Evolutionary conservation across 2,113 vertebrate species (phyloP).

Genomic region (Ursus arctos): DNA sequence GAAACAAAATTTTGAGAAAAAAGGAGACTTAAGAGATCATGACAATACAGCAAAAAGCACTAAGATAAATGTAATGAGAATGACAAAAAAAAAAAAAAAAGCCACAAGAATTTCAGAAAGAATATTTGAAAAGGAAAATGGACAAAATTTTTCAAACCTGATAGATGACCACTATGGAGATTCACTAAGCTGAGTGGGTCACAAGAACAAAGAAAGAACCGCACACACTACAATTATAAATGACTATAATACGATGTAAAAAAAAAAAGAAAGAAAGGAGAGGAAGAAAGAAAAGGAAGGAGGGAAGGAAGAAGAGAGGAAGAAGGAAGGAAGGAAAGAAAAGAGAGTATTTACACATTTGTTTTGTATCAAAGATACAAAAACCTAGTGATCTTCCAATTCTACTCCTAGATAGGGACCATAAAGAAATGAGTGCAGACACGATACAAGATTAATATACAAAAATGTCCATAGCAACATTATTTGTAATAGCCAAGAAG

Average conservation of each 20-base stretch:
- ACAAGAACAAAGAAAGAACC: background rate
- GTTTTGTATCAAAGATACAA: background rate
- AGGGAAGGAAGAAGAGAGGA: no score
- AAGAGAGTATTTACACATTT: background rate
- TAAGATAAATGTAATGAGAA: background rate
- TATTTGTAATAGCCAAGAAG: background rate
- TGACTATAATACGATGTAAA: background rate
- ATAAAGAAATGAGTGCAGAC: background rate
- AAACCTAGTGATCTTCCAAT: background rate
- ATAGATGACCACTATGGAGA: background rate
- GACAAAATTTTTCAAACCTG: background rate
- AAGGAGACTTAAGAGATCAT: background rate
- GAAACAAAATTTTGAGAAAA: background rate
- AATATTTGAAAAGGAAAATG: constrained; percentile 12
- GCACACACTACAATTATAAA: background rate
- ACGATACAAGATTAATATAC: background rate
- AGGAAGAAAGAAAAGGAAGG: background rate
- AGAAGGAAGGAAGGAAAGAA: no score
- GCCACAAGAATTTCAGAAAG: background rate
- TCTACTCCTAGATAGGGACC: background rate
- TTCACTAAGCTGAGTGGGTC: background rate
- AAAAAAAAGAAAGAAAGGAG: background rate
- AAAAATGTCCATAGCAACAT: background rate
- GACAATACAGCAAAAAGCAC: background rate
- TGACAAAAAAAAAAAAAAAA: background rate